phyloP scores from a whole-genome alignment of 2,888 invertebrate genomes.

The Torymus texanus region DNA sequence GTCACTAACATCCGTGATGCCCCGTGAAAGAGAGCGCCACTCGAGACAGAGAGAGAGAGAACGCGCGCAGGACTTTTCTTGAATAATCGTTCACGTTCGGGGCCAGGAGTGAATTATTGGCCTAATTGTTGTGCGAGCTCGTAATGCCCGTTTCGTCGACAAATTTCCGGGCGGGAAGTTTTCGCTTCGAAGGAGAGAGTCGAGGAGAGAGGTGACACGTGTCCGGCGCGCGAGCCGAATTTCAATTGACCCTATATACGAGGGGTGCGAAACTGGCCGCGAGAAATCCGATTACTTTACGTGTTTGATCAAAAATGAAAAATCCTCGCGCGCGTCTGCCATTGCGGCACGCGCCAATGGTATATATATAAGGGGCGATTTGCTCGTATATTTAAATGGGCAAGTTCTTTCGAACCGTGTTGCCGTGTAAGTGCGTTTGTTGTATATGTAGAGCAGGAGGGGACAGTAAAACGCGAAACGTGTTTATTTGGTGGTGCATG shows the following conservation, averaged over 20 bases:
- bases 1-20: constrained; percentile 24
- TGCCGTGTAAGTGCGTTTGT: not conserved
- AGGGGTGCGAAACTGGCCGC: constrained; percentile 38
- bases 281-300: constrained; percentile 56
- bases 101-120: constrained; percentile 69
- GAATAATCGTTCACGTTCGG: constrained; percentile 53
- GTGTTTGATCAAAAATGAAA: constrained; percentile 48
- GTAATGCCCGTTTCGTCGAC: constrained; percentile 63
- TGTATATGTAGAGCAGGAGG: constrained; percentile 10
- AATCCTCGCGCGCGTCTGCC: constrained; percentile 29
- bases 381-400: constrained; percentile 47
- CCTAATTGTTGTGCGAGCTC: constrained; percentile 67
- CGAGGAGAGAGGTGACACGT: constrained; percentile 60
- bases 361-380: not conserved
- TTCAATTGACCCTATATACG: constrained; percentile 45
- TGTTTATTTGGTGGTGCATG: constrained; percentile 52
- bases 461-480: constrained; percentile 43
- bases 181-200: constrained; percentile 10
- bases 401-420: not conserved
- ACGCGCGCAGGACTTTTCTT: constrained; percentile 44
- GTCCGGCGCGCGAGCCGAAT: constrained; percentile 61
- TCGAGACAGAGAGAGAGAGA: constrained; percentile 17
- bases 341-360: constrained; percentile 18
- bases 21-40: constrained; percentile 28
- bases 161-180: constrained; percentile 68